Conservation (phyloP, 2,113 vertebrate species). For the Phylloscopus trochilus region DNA sequence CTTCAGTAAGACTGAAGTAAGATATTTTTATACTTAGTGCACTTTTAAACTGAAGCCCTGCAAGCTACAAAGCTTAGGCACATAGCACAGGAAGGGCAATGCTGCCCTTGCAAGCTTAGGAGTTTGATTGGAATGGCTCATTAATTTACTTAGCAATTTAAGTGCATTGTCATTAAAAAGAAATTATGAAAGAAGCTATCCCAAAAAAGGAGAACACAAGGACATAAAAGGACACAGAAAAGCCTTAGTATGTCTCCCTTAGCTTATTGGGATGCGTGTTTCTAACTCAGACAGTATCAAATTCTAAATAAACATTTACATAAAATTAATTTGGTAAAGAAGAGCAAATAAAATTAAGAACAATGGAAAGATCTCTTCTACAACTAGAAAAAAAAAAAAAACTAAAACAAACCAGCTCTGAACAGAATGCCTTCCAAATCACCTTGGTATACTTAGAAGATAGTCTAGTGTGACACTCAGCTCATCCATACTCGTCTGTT, state of each 20-base stretch:
- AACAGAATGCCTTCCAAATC: conserved; percentile 60
- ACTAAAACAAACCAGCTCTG: neutral
- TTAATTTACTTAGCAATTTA: neutral
- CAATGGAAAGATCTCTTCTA: neutral
- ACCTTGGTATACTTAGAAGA: conserved; percentile 97
- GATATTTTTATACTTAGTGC: neutral
- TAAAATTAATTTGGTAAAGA: neutral
- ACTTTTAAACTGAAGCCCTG: neutral
- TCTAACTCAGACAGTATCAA: neutral
- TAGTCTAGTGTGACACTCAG: conserved; percentile 95
- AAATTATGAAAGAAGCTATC: neutral
- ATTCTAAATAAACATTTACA: neutral
- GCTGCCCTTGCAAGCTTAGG: neutral
- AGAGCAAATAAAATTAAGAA: neutral
- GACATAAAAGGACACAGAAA: neutral
- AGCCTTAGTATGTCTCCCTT: neutral
- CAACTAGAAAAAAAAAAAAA: neutral
- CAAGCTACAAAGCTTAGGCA: neutral
- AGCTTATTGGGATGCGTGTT: neutral
- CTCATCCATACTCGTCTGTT: conserved; percentile 98
- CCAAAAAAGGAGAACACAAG: neutral
- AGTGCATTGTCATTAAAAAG: neutral
- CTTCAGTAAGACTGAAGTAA: neutral
- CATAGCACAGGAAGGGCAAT: neutral
- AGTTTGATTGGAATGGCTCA: neutral